Evolutionary conservation across 2,888 invertebrate genomes (phyloP).

Genomic region (Busseola fusca): DNA sequence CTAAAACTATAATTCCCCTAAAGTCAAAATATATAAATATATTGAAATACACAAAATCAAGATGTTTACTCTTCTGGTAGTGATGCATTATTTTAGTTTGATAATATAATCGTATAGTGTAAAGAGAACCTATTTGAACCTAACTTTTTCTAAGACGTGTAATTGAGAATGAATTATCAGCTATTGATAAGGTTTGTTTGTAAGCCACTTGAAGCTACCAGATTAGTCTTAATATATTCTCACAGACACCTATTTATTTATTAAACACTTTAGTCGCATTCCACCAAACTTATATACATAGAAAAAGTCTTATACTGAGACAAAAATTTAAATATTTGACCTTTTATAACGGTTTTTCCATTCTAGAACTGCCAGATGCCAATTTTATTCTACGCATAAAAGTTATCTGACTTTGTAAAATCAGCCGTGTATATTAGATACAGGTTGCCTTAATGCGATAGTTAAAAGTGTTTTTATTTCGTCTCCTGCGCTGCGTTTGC

Average conservation of each 20-base stretch:
- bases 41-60: background rate
- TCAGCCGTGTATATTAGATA: too few relatives aligned
- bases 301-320: too few relatives aligned
- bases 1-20: background rate
- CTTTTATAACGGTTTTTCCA: too few relatives aligned
- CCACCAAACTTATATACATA: too few relatives aligned
- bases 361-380: too few relatives aligned
- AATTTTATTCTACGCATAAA: too few relatives aligned
- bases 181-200: constrained; percentile 16
- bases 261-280: background rate
- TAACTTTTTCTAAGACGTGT: constrained; percentile 41
- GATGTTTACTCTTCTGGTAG: background rate
- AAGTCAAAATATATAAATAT: background rate
- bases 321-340: too few relatives aligned
- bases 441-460: too few relatives aligned
- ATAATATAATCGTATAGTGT: constrained; percentile 19
- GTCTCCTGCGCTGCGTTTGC: too few relatives aligned
- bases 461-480: too few relatives aligned
- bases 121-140: background rate
- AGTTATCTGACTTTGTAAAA: too few relatives aligned
- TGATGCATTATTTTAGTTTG: background rate
- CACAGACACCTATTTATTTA: too few relatives aligned
- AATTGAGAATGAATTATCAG: constrained; percentile 48
- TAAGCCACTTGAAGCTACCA: background rate
- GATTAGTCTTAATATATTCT: background rate